Percentiles rank a stretch among this genome's conserved stretches.
phyloP scores from a whole-genome alignment of 2,113 vertebrate species.

The Glaucidium brasilianum region DNA sequence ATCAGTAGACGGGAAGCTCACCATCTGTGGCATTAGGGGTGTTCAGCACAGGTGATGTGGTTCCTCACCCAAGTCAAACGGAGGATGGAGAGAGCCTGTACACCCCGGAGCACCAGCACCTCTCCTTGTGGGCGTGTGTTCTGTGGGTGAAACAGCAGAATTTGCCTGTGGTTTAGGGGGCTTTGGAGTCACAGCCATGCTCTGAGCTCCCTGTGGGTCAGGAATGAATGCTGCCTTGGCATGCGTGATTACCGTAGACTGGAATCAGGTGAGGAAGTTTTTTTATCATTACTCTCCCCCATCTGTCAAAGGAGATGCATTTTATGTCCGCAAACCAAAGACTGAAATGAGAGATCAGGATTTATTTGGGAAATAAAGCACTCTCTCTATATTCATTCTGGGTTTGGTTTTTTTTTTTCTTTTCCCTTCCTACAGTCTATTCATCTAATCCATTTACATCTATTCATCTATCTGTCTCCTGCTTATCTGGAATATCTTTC shows the following conservation, averaged over 20 bases:
- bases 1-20: background rate
- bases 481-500: background rate
- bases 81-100: background rate
- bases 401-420: background rate
- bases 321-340: constrained; percentile 3
- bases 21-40: background rate
- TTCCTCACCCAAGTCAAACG: background rate
- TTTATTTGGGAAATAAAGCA: background rate
- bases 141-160: fast-evolving
- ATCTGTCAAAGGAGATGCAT: background rate
- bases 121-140: background rate
- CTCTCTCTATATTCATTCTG: background rate
- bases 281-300: background rate
- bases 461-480: background rate
- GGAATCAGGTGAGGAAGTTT: background rate
- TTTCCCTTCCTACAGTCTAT: background rate
- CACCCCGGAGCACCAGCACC: background rate
- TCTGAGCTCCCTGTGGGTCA: background rate
- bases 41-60: background rate
- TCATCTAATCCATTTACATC: constrained; percentile 24
- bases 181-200: background rate
- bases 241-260: background rate
- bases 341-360: background rate
- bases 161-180: background rate
- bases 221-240: background rate